Evolutionary conservation across 1,140 invertebrate genomes (phyloP).

Genomic region (Temnothorax longispinosus): DNA sequence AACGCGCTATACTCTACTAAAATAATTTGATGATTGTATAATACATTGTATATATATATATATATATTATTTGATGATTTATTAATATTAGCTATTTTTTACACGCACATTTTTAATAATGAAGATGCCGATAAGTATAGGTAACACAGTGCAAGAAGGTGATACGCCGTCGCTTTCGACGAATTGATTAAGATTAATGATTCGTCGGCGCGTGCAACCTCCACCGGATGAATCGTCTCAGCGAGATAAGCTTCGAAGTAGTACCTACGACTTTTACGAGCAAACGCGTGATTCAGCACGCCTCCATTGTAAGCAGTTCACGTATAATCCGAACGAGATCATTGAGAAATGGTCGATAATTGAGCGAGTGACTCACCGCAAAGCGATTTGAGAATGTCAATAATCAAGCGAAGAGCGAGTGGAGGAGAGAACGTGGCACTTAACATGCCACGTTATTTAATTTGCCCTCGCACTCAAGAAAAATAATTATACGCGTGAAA

Average conservation of each 20-base stretch:
- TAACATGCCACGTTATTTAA: background rate
- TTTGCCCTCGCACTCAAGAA: background rate
- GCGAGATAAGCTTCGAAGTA: background rate
- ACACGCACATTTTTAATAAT: background rate
- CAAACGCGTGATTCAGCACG: conserved; percentile 45
- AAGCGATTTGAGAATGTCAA: conserved; percentile 36
- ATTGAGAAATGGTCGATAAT: conserved; percentile 12
- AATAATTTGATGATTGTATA: background rate
- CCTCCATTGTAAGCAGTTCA: background rate
- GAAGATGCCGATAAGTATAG: background rate
- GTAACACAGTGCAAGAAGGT: background rate
- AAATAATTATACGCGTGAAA: conserved; percentile 34
- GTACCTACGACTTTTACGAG: conserved; percentile 26
- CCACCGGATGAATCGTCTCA: conserved; percentile 3
- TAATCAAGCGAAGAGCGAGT: background rate
- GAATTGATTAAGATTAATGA: conserved; percentile 57
- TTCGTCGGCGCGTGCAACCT: background rate
- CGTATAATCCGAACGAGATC: conserved; percentile 22
- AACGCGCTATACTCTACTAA: background rate
- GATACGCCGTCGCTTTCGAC: conserved; percentile 14
- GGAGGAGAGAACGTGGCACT: background rate
- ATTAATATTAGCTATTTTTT: background rate
- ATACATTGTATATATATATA: too few species aligned
- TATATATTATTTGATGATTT: background rate
- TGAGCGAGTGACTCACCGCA: conserved; percentile 26